Conservation (phyloP, 2,797 vertebrate genomes). For the Lacerta agilis region DNA sequence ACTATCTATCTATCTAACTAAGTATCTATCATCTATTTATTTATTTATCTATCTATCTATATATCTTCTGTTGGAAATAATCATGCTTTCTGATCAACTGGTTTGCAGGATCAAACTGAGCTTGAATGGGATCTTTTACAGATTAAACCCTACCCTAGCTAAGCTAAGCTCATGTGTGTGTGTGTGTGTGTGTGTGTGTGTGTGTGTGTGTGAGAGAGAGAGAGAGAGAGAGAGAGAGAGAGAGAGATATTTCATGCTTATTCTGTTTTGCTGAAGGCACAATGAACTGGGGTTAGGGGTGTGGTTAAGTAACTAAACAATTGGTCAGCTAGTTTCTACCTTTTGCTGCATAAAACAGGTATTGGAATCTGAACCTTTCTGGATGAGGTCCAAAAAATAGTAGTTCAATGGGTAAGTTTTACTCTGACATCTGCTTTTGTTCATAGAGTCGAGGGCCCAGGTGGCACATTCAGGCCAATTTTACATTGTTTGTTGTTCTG, state of each 20-base stretch:
- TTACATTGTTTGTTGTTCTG: background rate
- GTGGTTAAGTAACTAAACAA: background rate
- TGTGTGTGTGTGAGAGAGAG: too few species aligned
- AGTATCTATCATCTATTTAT: too few species aligned
- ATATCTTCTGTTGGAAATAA: background rate
- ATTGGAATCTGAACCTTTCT: conserved; percentile 14
- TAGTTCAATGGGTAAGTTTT: background rate
- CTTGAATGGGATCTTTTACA: background rate
- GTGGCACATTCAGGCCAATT: background rate
- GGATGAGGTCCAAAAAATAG: background rate
- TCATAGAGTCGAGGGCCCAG: background rate
- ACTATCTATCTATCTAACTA: too few species aligned
- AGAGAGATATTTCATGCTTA: background rate
- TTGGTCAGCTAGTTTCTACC: background rate
- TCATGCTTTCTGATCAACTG: background rate
- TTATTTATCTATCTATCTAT: too few species aligned
- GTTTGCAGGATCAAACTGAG: background rate
- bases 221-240: too few species aligned
- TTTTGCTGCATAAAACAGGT: background rate
- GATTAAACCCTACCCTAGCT: background rate
- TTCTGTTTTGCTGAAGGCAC: background rate
- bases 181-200: background rate
- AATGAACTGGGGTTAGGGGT: background rate
- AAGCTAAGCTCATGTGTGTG: background rate
- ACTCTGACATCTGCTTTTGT: conserved; percentile 17